Conservation (phyloP, 2,888 invertebrate genomes). For the Chalcis sispes region DNA sequence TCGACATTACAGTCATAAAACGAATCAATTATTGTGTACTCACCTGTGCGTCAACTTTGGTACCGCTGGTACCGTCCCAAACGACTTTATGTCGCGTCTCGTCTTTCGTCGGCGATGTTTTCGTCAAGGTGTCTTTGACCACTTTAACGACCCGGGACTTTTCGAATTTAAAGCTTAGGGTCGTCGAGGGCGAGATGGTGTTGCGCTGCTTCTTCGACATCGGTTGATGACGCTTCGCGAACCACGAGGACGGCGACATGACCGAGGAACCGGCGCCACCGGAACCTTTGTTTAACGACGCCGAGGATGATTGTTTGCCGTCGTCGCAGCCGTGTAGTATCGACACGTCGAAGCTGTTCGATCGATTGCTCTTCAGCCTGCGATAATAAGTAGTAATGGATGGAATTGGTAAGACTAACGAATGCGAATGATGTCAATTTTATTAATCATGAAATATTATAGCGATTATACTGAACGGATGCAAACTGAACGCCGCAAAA, state of each 20-base stretch:
- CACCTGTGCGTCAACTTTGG: slow-evolving; percentile 86
- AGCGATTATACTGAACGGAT: no score
- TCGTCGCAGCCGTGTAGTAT: slow-evolving; percentile 79
- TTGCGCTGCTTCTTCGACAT: slow-evolving; percentile 79
- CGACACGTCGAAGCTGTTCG: slow-evolving; percentile 91
- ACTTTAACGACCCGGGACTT: slow-evolving; percentile 78
- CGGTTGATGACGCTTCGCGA: slow-evolving; percentile 87
- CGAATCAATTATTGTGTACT: no score
- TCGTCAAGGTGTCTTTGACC: slow-evolving; percentile 75
- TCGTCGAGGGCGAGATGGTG: slow-evolving; percentile 17
- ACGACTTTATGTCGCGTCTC: slow-evolving; percentile 78
- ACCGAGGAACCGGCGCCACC: slow-evolving; percentile 45
- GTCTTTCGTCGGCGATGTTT: slow-evolving; percentile 63
- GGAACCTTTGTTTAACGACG: slow-evolving; percentile 26
- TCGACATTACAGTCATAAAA: no score
- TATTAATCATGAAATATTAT: background rate
- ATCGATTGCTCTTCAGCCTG: slow-evolving; percentile 84
- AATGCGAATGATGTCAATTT: background rate
- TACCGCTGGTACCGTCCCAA: slow-evolving; percentile 87
- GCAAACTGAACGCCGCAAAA: no score
- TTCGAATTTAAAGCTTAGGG: slow-evolving; percentile 80
- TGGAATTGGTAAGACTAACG: no score
- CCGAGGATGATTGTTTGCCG: slow-evolving; percentile 61
- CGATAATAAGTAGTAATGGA: no score
- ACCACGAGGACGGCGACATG: slow-evolving; percentile 83